Percentiles rank a stretch among this genome's conserved stretches.
phyloP scores from a whole-genome alignment of 2,888 invertebrate genomes.

The Troides helena region DNA sequence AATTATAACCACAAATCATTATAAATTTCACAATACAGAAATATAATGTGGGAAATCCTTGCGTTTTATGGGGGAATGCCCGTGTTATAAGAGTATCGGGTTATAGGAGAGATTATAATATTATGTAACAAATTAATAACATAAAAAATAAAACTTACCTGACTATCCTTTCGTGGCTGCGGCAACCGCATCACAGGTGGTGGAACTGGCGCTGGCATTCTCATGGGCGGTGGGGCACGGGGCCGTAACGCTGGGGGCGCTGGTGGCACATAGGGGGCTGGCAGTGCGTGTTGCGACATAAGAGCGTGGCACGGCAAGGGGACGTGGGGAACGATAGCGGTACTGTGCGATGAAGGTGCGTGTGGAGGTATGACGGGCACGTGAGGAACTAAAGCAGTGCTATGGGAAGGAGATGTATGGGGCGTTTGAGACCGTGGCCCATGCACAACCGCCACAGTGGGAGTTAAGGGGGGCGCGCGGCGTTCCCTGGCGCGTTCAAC shows the following conservation, averaged over 20 bases:
- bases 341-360: constrained; percentile 7
- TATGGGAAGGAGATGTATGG: constrained; percentile 29
- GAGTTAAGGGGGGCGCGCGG: constrained; percentile 55
- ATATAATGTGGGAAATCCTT: too few species aligned
- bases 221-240: constrained; percentile 61
- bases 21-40: too few species aligned
- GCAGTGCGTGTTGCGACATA: constrained; percentile 41
- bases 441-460: constrained; percentile 57
- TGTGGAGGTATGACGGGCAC: constrained; percentile 31
- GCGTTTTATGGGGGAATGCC: too few species aligned
- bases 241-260: constrained; percentile 56
- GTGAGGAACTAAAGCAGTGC: constrained; percentile 33
- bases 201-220: constrained; percentile 64
- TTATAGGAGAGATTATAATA: too few species aligned
- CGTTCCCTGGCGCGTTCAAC: constrained; percentile 45
- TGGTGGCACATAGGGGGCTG: constrained; percentile 40
- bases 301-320: constrained; percentile 38
- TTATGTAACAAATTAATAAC: too few species aligned
- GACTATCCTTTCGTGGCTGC: constrained; percentile 65
- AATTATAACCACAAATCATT: too few species aligned
- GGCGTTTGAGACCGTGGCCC: constrained; percentile 45
- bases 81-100: too few species aligned
- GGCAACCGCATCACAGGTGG: constrained; percentile 55
- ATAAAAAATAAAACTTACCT: constrained; percentile 49
- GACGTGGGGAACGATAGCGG: constrained; percentile 33